Evolutionary conservation across 2,888 invertebrate species (phyloP).

Genomic region (Caenorhabditis doughertyi): DNA sequence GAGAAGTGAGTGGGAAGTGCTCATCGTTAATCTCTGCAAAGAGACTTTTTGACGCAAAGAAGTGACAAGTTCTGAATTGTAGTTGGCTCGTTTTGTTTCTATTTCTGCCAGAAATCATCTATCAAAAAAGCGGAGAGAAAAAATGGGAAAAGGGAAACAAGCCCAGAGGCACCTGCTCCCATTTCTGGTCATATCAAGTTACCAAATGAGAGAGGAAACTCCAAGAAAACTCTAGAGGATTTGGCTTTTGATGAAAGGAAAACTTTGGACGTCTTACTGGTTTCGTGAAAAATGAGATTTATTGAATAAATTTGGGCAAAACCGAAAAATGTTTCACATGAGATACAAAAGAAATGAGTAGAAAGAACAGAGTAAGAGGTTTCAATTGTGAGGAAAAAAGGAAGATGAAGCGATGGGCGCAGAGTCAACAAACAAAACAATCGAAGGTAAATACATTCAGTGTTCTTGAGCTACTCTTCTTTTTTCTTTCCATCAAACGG

Average conservation of each 20-base stretch:
- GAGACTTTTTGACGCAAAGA: slow-evolving; percentile 35
- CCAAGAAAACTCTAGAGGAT: slow-evolving; percentile 32
- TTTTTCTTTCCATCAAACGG: slow-evolving; percentile 49
- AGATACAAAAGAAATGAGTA: slow-evolving; percentile 22
- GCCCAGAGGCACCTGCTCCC: slow-evolving; percentile 45
- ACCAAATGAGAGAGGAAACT: slow-evolving; percentile 24
- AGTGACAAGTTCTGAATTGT: slow-evolving; percentile 37
- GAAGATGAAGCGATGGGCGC: slow-evolving; percentile 37
- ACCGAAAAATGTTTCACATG: slow-evolving; percentile 8
- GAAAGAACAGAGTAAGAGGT: slow-evolving; percentile 26
- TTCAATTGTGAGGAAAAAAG: slow-evolving; percentile 34
- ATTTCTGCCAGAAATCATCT: slow-evolving; percentile 33
- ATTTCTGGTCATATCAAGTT: slow-evolving; percentile 50
- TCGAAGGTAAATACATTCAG: slow-evolving; percentile 55
- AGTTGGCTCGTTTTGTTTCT: slow-evolving; percentile 14
- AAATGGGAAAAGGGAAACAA: slow-evolving; percentile 36
- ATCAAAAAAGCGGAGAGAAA: slow-evolving; percentile 23
- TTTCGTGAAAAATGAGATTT: slow-evolving; percentile 33
- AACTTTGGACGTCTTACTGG: neutral
- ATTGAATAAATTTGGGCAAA: slow-evolving; percentile 16
- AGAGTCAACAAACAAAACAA: slow-evolving; percentile 59
- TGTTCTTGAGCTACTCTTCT: slow-evolving; percentile 57
- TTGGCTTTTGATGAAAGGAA: slow-evolving; percentile 35
- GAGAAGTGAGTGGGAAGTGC: slow-evolving; percentile 23
- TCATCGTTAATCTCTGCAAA: slow-evolving; percentile 53